Conservation (phyloP, 2,113 vertebrate genomes). For the Smithornis capensis region DNA sequence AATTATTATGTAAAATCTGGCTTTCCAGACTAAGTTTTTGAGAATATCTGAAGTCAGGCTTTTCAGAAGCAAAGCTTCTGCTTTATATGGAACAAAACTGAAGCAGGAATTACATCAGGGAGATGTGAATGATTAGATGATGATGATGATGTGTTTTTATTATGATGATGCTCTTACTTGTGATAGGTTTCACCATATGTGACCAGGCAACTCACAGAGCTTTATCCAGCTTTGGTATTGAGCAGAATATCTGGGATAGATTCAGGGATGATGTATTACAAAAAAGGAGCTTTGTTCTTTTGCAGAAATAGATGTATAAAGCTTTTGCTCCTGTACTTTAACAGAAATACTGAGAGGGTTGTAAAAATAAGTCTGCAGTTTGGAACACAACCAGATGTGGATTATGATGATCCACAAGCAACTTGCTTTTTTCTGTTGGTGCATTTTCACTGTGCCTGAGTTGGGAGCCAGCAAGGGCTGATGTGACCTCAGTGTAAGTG, state of each 20-base stretch:
- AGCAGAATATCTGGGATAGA: not conserved
- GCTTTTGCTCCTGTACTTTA: not conserved
- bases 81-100: not conserved
- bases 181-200: not conserved
- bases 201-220: not conserved
- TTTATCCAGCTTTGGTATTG: not conserved
- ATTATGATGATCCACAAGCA: fast-evolving
- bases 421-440: not conserved
- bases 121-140: not conserved
- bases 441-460: not conserved
- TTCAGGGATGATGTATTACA: not conserved
- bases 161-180: not conserved
- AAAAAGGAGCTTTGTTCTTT: not conserved
- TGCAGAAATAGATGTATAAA: not conserved
- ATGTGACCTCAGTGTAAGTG: not conserved
- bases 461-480: not conserved
- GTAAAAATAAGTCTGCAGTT: not conserved
- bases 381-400: not conserved
- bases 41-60: not conserved
- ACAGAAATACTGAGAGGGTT: not conserved
- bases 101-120: not conserved
- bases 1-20: not conserved
- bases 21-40: not conserved
- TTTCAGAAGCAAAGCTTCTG: not conserved
- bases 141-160: not conserved